These are phyloP conservation scores for Eristalinus aeneus DNA, from an alignment of 2,888 invertebrate genomes.

Conservation along the genomic window DNA sequence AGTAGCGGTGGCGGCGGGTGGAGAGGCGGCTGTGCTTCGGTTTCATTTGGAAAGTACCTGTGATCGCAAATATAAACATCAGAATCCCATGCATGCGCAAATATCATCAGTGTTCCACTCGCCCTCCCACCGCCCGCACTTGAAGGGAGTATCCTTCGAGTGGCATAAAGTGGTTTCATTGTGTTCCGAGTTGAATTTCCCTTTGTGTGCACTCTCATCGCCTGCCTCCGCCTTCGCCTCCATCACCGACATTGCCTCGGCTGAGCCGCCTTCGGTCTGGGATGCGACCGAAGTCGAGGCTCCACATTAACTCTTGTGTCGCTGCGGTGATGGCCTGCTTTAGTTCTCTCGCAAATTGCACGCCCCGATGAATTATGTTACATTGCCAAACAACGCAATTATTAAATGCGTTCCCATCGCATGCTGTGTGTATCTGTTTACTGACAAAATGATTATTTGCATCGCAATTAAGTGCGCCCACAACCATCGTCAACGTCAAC, in stretches of 20 bases:
- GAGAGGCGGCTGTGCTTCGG: slow-evolving; percentile 1
- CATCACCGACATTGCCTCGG: background rate
- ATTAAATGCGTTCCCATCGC: slow-evolving; percentile 45
- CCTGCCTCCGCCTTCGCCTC: slow-evolving; percentile 19
- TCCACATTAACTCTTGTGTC: slow-evolving; percentile 19
- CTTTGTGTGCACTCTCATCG: slow-evolving; percentile 35
- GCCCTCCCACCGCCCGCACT: background rate
- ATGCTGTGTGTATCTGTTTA: slow-evolving; percentile 16
- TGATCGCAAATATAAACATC: slow-evolving; percentile 56
- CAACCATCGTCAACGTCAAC: slow-evolving; percentile 7
- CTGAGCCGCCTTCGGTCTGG: background rate
- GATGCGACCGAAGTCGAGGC: background rate
- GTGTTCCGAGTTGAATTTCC: slow-evolving; percentile 51
- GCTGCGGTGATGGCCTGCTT: slow-evolving; percentile 18
- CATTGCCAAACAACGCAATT: slow-evolving; percentile 48
- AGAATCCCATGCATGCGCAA: slow-evolving; percentile 59
- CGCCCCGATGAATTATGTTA: slow-evolving; percentile 57
- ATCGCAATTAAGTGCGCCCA: slow-evolving; percentile 53
- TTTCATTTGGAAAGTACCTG: slow-evolving; percentile 60
- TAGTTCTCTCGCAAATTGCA: slow-evolving; percentile 60
- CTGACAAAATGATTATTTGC: slow-evolving; percentile 65
- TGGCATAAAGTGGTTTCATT: slow-evolving; percentile 43
- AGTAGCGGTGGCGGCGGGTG: background rate
- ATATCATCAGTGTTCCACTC: slow-evolving; percentile 21
- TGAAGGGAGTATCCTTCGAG: slow-evolving; percentile 17